Evolutionary conservation across 2,797 vertebrate genomes (phyloP), one percentile per base, ranked within the genome.

Genomic region (Bovichtus variegatus): DNA sequence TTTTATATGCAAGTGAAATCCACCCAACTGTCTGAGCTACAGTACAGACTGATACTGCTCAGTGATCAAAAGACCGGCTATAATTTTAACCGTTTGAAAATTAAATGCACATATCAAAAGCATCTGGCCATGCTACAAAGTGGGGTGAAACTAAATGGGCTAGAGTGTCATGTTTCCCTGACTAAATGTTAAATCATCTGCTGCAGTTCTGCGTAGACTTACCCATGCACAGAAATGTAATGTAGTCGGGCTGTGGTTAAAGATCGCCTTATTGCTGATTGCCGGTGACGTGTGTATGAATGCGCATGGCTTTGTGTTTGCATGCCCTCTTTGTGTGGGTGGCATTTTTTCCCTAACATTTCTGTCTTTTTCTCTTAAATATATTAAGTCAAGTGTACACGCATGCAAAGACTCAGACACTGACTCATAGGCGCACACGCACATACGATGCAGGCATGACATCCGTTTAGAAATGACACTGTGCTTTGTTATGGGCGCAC

Each of bases 81-180:
- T 67, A 81, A 89, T 90, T 93, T 81, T 82, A 78, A 74, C 58
- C 58, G 8, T 84, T 85, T 89, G 71, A 80, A 89, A 91, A 92
- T 90, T 18, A 90, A 92, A 93, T 25, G 85, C 71, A 62, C 74
- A 83, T 91, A 94, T 87, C 79, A 88, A 88, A 94, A 92, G 91
- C 93, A 93, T 93, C 74, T 92, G 91, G 85, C 71, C 71, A 3
- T 38, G 82, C 84, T 80, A 10, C 76, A 80, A 58, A 85, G 80
- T 43, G 66, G 76, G 81, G 70, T 80, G 73, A 81, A 78, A 57
- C 67, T 31, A 84, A 92, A 84, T 75, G 76, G 63, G 74, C 82
- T 60, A 1, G 74, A 77, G 91, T 87, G 90, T 94, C 87, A 31
- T 78, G 88, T 94, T 93, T 89, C 91, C 78, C 57, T 46, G 34